Conservation (phyloP, 2,888 invertebrate species). For the Argyresthia goedartella region DNA sequence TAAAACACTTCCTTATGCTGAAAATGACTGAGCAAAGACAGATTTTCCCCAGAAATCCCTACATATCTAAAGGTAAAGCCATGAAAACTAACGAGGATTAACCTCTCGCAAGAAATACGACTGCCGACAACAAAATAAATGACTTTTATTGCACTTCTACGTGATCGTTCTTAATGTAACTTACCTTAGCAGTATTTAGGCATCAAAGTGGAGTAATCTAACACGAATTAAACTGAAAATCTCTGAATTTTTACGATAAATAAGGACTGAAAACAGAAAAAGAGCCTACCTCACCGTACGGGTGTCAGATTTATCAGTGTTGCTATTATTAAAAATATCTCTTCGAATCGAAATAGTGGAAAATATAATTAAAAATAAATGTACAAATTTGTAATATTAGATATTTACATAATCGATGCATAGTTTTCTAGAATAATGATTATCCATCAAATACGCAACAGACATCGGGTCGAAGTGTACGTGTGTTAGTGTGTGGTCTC, state of each 20-base stretch:
- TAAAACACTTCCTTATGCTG: no score
- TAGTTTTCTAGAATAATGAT: no score
- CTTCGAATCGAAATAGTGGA: no score
- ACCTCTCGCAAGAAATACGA: slow-evolving; percentile 48
- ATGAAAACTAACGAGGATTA: slow-evolving; percentile 25
- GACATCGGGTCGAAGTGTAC: no score
- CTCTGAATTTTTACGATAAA: slow-evolving; percentile 56
- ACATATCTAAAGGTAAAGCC: background rate
- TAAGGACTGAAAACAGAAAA: slow-evolving; percentile 67
- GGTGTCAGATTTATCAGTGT: slow-evolving; percentile 52
- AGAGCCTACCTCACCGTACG: slow-evolving; percentile 68
- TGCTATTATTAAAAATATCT: slow-evolving; percentile 23
- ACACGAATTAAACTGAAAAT: slow-evolving; percentile 47
- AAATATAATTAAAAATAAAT: background rate
- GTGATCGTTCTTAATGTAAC: slow-evolving; percentile 14
- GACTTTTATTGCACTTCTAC: slow-evolving; percentile 1
- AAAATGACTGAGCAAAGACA: background rate
- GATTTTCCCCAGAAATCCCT: background rate
- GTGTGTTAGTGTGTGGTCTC: no score
- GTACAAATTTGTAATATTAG: no score
- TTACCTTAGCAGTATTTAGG: slow-evolving; percentile 63
- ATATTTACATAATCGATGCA: no score
- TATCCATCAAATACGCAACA: no score
- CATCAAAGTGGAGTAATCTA: slow-evolving; percentile 54
- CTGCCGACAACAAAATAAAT: slow-evolving; percentile 53